Base-by-base conservation (phyloP, 2,113 vertebrate genomes). In the Apistogramma diplotaenia region DNA sequence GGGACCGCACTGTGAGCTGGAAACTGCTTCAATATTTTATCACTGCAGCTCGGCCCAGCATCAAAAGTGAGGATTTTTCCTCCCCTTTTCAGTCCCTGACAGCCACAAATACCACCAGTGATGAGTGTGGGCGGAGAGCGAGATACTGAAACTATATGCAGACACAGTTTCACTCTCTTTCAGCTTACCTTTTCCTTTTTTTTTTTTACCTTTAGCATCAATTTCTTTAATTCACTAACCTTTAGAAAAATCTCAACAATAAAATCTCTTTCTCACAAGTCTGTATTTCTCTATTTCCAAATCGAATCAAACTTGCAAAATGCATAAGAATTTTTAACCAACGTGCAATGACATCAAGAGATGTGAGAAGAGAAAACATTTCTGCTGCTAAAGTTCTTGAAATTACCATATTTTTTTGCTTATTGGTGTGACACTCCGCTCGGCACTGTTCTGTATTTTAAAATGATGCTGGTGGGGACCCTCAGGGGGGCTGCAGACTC, bases 21-120 rank as follows among this genome's bases (percentile, higher is more conserved):
- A 85, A 91, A 74, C n/a, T 4, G 29, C 77, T 84, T 93, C 79
- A 94, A 92, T 93, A 92, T 93, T 91, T 92, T 79, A 93, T 85
- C 62, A 87, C 51, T 59, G 81, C 72, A 79, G 86, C 71, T 56
- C 74, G 43, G 78, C 51, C 74, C 75, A 76, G 59, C 81, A 89
- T 90, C 83, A 87, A 75, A 84, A 81, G 86, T 74, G 59, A 43
- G 33, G 21, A 21, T 73, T 81, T 62, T 80, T 35, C 29, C 54
- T 23, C 27, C 13, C 25, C 51, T 71, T 73, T 83, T 60, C 12
- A 29, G 81, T 80, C 74, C 60, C 43, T 85, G 79, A 87, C 83
- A 87, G 76, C 40, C 76, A 33, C 67, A 86, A 88, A 88, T 82
- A 81, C 61, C 77, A 82, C 76, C 78, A 27, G 51, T 79, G 77